These are phyloP conservation scores for Telmatochromis bifrenatus DNA, from an alignment of 2,113 vertebrate genomes.

Conservation along the genomic window DNA sequence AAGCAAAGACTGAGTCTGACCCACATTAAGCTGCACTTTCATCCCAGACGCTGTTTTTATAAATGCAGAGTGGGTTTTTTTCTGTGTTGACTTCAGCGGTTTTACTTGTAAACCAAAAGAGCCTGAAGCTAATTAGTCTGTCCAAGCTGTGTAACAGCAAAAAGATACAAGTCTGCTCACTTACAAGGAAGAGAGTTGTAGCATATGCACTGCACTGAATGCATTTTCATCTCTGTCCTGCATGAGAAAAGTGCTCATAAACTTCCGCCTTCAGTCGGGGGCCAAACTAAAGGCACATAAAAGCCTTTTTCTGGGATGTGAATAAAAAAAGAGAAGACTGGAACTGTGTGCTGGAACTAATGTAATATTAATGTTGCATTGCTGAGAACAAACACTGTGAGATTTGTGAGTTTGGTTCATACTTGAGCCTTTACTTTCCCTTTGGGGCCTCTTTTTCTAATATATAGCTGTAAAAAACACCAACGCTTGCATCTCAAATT, in stretches of 20 bases:
- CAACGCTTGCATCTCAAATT: background rate
- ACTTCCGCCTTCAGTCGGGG: background rate
- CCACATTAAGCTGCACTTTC: background rate
- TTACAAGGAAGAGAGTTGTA: background rate
- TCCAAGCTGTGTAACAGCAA: background rate
- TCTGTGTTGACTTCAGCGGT: background rate
- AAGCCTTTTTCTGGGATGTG: background rate
- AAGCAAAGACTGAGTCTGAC: background rate
- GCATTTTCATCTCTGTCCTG: background rate
- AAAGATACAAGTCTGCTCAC: background rate
- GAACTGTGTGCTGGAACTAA: background rate
- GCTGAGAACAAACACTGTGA: background rate
- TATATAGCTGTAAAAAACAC: background rate
- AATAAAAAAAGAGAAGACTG: background rate
- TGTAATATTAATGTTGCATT: background rate
- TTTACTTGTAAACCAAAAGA: background rate
- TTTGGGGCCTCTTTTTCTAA: background rate
- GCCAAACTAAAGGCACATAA: background rate
- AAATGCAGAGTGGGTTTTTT: background rate
- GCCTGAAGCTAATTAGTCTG: background rate
- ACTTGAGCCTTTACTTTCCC: background rate
- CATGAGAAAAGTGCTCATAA: background rate
- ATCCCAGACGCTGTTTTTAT: background rate
- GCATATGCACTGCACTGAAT: background rate
- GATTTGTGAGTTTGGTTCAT: background rate